Evolutionary conservation across 2,888 invertebrate species (phyloP), one percentile per base, ranked within the genome.

Genomic region (Trissoscelio sp.): DNA sequence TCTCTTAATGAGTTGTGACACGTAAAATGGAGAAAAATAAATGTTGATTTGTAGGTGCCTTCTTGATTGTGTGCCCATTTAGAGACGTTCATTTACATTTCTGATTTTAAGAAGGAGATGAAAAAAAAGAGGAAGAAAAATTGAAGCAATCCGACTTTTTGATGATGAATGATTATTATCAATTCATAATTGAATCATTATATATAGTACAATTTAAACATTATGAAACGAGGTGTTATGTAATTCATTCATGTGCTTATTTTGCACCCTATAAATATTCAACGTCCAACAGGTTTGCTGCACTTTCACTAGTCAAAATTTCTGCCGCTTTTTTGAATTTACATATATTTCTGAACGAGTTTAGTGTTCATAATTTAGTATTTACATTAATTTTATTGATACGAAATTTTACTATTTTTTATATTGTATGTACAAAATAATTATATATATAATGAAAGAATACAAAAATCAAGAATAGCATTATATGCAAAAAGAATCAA

Each of bases 231-330:
- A 3, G 16, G 4, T 39, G 9, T 58, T 58, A 58, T 39, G 42
- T 24, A 58, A 58, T 42, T 42, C 42, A 42, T 42, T 39, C 42
- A 24, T 18, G 12, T 58, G n/a, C 37, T 57, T 12, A 57, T 58
- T 58, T 51, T 42, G 42, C 58, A 58, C 42, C 37, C 39, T 24
- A 58, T 58, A 58, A 58, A 58, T 58, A 58, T 58, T 58, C 39
- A 58, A 24, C 9, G n/a, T 4, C 20, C 20, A 42, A 58, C 42
- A 58, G 58, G 39, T 58, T 42, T 58, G 42, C 4, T 12, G 11
- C 24, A 58, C 58, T 66, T 66, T 66, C 64, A 66, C 51, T 22
- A 11, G 9, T 64, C 51, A 12, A 66, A 51, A 46, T 22, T 58
- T 58, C 42, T 14, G 39, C n/a, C 18, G 24, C 14, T 24, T 58